Conservation (phyloP, 2,797 vertebrate genomes). For the Zalophus californianus region DNA sequence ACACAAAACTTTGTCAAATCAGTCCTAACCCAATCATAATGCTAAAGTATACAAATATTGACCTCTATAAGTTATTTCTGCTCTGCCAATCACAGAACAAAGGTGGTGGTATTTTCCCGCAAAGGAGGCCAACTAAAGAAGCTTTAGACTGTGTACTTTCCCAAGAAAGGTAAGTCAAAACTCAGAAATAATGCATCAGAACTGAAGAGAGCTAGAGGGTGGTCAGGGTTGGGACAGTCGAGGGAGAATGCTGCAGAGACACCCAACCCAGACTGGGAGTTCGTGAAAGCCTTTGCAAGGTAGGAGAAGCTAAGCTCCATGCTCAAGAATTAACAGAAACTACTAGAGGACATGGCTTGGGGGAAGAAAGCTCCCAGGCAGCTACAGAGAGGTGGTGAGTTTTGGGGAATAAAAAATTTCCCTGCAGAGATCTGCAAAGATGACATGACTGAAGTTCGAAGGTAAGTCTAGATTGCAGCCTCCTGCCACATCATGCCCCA, state of each 20-base stretch:
- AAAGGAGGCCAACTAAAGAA: background rate
- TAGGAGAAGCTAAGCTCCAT: background rate
- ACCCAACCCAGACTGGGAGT: background rate
- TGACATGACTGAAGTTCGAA: background rate
- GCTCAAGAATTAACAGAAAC: constrained; percentile 8
- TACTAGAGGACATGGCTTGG: background rate
- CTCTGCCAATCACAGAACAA: background rate
- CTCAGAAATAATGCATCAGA: background rate
- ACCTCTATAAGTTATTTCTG: background rate
- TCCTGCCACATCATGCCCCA: accelerated
- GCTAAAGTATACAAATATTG: background rate
- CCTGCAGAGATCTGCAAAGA: background rate
- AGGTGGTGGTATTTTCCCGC: background rate
- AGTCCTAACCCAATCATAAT: background rate
- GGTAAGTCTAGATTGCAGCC: background rate
- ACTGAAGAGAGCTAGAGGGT: background rate
- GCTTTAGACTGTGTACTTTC: background rate
- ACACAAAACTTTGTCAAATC: background rate
- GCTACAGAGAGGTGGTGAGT: background rate
- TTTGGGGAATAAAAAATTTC: background rate
- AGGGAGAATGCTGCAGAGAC: background rate
- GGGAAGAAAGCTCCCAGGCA: background rate
- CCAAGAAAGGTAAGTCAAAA: background rate
- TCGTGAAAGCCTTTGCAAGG: background rate
- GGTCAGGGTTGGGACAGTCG: background rate